These are phyloP conservation scores for Siniperca knerii DNA, from an alignment of 2,113 vertebrate genomes.

Conservation along the genomic window DNA sequence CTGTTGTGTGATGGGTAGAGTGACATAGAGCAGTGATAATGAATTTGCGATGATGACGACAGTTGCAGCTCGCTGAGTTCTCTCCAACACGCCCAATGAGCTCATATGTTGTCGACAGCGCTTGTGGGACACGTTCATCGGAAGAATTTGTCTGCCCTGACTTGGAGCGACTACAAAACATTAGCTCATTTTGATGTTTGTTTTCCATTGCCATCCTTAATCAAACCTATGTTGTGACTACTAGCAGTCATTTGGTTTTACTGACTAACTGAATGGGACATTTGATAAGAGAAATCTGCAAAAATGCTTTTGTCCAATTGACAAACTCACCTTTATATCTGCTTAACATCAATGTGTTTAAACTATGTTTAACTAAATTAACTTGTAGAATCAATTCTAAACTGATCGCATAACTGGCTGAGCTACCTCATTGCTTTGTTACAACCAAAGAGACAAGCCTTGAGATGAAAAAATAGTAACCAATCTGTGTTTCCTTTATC, in stretches of 20 bases:
- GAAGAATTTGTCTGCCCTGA: conserved; percentile 63
- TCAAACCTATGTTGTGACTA: conserved; percentile 23
- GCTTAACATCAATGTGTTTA: neutral
- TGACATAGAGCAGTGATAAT: conserved; percentile 36
- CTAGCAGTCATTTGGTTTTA: neutral
- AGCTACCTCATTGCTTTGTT: conserved; percentile 4
- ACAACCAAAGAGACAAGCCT: conserved; percentile 31
- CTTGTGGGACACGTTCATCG: conserved; percentile 61
- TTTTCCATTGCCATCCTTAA: conserved; percentile 31
- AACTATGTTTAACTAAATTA: conserved; percentile 1
- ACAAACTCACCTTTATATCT: neutral
- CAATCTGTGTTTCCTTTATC: conserved; percentile 49
- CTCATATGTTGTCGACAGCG: conserved; percentile 63
- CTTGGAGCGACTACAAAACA: conserved; percentile 68
- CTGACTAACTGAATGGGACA: neutral
- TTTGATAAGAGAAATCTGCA: neutral
- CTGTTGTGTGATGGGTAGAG: conserved; percentile 6
- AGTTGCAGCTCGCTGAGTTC: conserved; percentile 51
- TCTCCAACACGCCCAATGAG: conserved; percentile 68
- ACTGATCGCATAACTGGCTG: neutral
- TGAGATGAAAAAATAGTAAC: conserved; percentile 38
- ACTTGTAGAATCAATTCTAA: neutral
- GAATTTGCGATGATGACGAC: conserved; percentile 61
- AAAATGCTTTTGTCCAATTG: neutral
- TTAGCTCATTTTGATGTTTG: conserved; percentile 46